Evolutionary conservation across 2,797 vertebrate genomes (phyloP), one percentile per base, ranked within the genome.

Genomic region (Calcarius lapponicus): DNA sequence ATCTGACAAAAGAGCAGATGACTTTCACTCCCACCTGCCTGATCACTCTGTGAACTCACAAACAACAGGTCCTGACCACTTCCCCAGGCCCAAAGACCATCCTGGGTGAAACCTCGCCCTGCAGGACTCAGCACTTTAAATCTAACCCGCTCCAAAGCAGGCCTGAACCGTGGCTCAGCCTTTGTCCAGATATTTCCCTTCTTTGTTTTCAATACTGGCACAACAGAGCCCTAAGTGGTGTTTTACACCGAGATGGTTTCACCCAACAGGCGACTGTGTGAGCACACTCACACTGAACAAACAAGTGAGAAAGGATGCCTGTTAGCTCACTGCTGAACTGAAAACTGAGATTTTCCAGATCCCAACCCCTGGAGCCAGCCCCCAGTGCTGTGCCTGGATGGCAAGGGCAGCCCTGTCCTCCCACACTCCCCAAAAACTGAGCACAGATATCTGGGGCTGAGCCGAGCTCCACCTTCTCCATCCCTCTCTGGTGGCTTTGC

Each of bases 191-290:
- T 53, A 6, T 36, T 34, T 72, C 2, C 29, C 54, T 67, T 18
- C 47, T n/a, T 40, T 38, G 28, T 28, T 18, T 21, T 14, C n/a
- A 75, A 29, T 1, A 6, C 17, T 22, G 45, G 45, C 57, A 43
- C 84, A 17, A 2, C n/a, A 1, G 0, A 29, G 45, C 10, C 43
- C 54, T 31, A 1, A 60, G 31, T 1, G 43, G 8, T 38, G 25
- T 2, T 42, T 17, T 2, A 21, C 45, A 8, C 0, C 2, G 25
- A 62, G 54, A 36, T 15, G 42, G 26, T 18, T 67, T 31, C 75
- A 57, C 31, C 3, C 1, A 42, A 3, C 45, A 36, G 50, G 67
- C 73, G 28, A 43, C 14, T 6, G 24, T 9, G 31, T 20, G 40
- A 19, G 47, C 80, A 38, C n/a, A 18, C 43, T 32, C 7, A 48